phyloP scores from a whole-genome alignment of 37 sponge, comb jelly and placozoan species.

The Corticium candelabrum region DNA sequence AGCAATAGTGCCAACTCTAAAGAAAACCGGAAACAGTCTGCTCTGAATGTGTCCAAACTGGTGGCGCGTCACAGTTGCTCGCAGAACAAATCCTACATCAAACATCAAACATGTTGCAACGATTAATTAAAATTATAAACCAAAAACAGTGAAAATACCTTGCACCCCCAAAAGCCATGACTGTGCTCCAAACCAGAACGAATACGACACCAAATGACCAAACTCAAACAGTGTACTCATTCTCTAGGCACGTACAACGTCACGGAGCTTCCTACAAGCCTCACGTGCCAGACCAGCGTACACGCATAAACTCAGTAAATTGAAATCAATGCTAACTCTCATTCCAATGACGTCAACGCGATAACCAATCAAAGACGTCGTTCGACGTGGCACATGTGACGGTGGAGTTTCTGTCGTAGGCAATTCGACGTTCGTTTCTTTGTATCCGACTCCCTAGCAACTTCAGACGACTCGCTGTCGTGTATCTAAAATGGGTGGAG shows the following conservation, averaged over 20 bases:
- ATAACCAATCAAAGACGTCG: too few species aligned
- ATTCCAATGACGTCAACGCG: too few species aligned
- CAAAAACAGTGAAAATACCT: not conserved
- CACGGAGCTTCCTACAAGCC: too few species aligned
- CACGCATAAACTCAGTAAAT: too few species aligned
- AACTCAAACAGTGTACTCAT: too few species aligned
- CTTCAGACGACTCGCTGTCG: too few species aligned
- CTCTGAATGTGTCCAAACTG: slow-evolving; percentile 66
- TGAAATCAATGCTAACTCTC: too few species aligned
- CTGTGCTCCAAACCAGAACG: slow-evolving; percentile 1
- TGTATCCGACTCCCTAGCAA: too few species aligned
- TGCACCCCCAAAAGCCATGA: not conserved
- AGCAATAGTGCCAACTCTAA: slow-evolving; percentile 37
- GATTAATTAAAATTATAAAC: not conserved
- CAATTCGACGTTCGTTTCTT: too few species aligned
- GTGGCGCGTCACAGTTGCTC: slow-evolving; percentile 36
- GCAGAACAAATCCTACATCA: not conserved
- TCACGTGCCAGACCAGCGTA: too few species aligned
- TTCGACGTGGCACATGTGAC: slow-evolving; percentile 5
- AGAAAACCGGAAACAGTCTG: slow-evolving; percentile 66
- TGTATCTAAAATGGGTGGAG: slow-evolving; percentile 26
- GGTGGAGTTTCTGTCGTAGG: not conserved
- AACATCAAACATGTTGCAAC: too few species aligned
- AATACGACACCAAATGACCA: not conserved
- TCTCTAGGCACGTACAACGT: too few species aligned